phyloP scores from a whole-genome alignment of 2,888 invertebrate genomes.

The Drosophila meridionalis region DNA sequence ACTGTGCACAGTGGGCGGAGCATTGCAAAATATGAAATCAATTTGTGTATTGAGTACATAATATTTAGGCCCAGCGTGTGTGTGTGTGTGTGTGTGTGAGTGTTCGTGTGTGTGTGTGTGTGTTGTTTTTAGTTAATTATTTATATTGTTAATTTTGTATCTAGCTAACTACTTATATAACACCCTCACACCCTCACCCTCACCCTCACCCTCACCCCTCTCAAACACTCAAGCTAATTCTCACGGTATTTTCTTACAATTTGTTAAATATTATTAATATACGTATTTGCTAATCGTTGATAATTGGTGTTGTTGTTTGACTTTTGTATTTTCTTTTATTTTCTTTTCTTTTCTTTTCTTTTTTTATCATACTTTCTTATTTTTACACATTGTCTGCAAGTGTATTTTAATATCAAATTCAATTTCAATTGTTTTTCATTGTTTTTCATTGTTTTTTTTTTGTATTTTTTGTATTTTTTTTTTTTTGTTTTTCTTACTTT shows the following conservation, averaged over 20 bases:
- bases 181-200: constrained; percentile 3
- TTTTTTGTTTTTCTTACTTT: constrained; percentile 27
- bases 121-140: background rate
- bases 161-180: constrained; percentile 34
- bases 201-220: background rate
- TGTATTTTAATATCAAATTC: constrained; percentile 83
- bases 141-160: background rate
- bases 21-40: background rate
- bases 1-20: constrained; percentile 3
- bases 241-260: constrained; percentile 9
- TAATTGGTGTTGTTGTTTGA: constrained; percentile 34
- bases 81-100: background rate
- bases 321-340: constrained; percentile 17
- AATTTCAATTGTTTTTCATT: constrained; percentile 36
- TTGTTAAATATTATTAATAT: constrained; percentile 27
- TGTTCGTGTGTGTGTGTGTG: background rate
- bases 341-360: constrained; percentile 23
- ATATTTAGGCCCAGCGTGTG: constrained; percentile 4
- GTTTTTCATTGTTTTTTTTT: constrained; percentile 23
- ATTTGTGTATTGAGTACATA: constrained; percentile 2
- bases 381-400: constrained; percentile 86
- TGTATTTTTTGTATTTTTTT: constrained; percentile 1
- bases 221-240: constrained; percentile 3
- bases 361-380: constrained; percentile 68
- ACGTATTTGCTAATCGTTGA: constrained; percentile 40